phyloP scores from a whole-genome alignment of 1,140 invertebrate genomes.

The Atta texana region DNA sequence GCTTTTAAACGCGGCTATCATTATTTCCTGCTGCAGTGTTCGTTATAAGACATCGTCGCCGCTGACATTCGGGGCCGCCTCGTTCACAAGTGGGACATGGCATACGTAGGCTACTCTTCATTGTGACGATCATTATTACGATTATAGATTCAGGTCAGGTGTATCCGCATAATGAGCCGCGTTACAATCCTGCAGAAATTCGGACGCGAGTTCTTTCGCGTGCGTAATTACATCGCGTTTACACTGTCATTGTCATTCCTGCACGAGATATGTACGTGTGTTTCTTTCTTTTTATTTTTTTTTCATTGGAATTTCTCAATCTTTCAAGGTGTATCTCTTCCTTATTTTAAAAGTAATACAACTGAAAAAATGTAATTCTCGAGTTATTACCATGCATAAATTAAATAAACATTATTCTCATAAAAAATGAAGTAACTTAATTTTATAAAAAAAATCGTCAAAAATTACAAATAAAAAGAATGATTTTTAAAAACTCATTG shows the following conservation, averaged over 20 bases:
- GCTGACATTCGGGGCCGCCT: conserved; percentile 68
- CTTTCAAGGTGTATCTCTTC: neutral
- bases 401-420: too few relatives aligned
- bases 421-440: too few relatives aligned
- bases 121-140: conserved; percentile 67
- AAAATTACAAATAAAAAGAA: too few relatives aligned
- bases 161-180: conserved; percentile 76
- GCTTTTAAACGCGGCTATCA: conserved; percentile 68
- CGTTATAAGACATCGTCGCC: conserved; percentile 69
- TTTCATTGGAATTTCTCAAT: neutral
- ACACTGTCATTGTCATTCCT: conserved; percentile 8
- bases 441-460: too few relatives aligned
- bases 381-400: too few relatives aligned
- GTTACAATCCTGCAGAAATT: conserved; percentile 64
- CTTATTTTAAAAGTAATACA: too few relatives aligned
- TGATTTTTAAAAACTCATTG: too few relatives aligned
- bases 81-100: conserved; percentile 52
- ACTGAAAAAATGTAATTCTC: too few relatives aligned
- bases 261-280: neutral
- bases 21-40: conserved; percentile 70
- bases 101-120: conserved; percentile 49
- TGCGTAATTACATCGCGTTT: conserved; percentile 13
- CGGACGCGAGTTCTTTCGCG: conserved; percentile 34
- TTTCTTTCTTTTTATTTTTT: neutral
- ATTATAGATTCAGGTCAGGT: conserved; percentile 75